Conservation (phyloP, 2,797 vertebrate species). For the Crax fasciolata region DNA sequence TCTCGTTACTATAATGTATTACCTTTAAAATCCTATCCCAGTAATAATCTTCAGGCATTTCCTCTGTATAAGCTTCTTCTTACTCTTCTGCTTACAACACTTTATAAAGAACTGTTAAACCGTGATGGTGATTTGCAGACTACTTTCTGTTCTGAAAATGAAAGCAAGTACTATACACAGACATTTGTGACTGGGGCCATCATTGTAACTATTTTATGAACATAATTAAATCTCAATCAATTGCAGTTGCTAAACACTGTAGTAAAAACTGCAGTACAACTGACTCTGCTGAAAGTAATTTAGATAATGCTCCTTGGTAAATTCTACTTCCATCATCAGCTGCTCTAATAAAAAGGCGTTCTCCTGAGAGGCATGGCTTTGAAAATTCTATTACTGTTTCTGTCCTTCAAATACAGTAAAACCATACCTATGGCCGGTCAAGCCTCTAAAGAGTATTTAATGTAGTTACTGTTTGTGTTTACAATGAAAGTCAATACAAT, state of each 20-base stretch:
- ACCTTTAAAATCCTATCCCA: background rate
- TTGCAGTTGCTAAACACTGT: conserved; percentile 14
- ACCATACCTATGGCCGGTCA: background rate
- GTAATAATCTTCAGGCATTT: background rate
- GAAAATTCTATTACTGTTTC: background rate
- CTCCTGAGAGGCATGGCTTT: background rate
- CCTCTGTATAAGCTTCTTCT: background rate
- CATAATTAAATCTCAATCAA: conserved; percentile 47
- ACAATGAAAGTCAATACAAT: background rate
- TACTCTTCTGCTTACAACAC: background rate
- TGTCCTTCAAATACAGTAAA: background rate
- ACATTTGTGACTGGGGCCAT: conserved; percentile 4
- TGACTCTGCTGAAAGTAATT: conserved; percentile 36
- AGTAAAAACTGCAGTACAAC: conserved; percentile 43
- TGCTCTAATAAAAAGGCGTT: background rate
- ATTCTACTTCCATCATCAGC: background rate
- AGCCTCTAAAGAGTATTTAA: background rate
- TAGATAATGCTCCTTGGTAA: conserved; percentile 34
- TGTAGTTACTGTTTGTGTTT: background rate
- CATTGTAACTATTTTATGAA: conserved; percentile 31
- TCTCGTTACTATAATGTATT: background rate
- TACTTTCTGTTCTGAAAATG: background rate
- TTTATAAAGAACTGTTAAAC: background rate
- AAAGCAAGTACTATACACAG: background rate
- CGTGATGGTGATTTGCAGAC: background rate